These are phyloP conservation scores for Hypselothyrea guttata DNA, from an alignment of 2,888 invertebrate genomes.

Conservation along the genomic window DNA sequence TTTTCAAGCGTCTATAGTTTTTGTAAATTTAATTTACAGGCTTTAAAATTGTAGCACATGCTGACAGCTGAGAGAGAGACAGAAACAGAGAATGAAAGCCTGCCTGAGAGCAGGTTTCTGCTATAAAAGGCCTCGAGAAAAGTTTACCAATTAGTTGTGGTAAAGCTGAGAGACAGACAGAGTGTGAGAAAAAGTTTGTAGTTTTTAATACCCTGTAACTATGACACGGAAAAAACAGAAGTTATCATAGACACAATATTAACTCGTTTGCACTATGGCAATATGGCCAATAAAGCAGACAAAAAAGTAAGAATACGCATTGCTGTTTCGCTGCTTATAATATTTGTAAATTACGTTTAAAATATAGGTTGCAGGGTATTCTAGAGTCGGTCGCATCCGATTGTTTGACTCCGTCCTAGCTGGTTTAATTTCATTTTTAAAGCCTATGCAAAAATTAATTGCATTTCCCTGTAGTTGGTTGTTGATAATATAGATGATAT, in stretches of 20 bases:
- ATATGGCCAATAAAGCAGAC: too few species aligned
- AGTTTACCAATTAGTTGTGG: constrained; percentile 52
- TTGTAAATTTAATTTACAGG: constrained; percentile 41
- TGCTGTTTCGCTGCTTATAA: too few species aligned
- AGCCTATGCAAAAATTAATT: constrained; percentile 47
- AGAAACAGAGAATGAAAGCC: constrained; percentile 4
- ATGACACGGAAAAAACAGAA: too few species aligned
- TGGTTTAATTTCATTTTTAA: background rate
- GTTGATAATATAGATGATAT: constrained; percentile 14
- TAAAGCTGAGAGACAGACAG: constrained; percentile 6
- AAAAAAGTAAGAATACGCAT: too few species aligned
- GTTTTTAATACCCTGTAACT: too few species aligned
- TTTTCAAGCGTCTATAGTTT: background rate
- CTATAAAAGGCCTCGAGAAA: constrained; percentile 27
- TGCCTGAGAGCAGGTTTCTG: constrained; percentile 13
- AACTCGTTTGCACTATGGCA: too few species aligned
- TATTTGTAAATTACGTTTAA: too few species aligned
- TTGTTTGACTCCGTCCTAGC: too few species aligned
- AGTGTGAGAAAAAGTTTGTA: background rate
- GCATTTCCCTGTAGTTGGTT: constrained; percentile 38
- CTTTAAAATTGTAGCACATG: constrained; percentile 8
- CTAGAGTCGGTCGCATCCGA: too few species aligned
- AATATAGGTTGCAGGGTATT: too few species aligned
- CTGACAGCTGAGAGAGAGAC: constrained; percentile 1
- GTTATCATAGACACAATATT: too few species aligned